Evolutionary conservation across 1,140 invertebrate species (phyloP).

Genomic region (Macrobrachium rosenbergii): DNA sequence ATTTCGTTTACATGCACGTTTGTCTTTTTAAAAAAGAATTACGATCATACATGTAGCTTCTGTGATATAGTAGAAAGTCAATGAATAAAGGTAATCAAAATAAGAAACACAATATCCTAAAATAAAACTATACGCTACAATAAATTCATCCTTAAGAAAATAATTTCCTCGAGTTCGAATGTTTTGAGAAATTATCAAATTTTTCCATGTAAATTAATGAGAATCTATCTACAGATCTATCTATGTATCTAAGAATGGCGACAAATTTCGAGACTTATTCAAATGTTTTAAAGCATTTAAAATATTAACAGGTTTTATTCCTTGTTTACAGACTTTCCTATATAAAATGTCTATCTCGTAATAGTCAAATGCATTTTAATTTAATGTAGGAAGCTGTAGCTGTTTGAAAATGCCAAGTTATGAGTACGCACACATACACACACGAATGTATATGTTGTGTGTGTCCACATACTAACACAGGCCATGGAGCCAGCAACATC

Average conservation of each 20-base stretch:
- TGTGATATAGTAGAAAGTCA: background rate
- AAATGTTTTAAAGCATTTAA: background rate
- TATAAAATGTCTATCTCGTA: background rate
- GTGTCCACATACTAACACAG: background rate
- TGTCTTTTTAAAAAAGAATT: too few relatives aligned
- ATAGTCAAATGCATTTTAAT: background rate
- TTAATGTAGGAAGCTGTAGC: background rate
- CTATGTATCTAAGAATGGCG: background rate
- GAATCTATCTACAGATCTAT: conserved; percentile 21
- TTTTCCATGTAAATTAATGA: background rate
- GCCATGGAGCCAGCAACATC: background rate
- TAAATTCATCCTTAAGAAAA: too few relatives aligned
- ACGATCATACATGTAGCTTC: too few relatives aligned
- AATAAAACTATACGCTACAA: too few relatives aligned
- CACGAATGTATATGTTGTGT: background rate
- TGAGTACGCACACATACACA: background rate
- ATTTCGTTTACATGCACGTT: background rate
- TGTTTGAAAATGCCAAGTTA: background rate
- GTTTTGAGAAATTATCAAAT: background rate
- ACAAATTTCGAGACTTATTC: background rate
- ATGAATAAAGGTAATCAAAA: too few relatives aligned
- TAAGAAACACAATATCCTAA: too few relatives aligned
- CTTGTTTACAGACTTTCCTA: background rate
- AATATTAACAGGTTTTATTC: background rate
- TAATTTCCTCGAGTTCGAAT: too few relatives aligned